A percentile compares a stretch with the other conserved stretches of the same genome.
phyloP scores from a whole-genome alignment of 2,113 vertebrate species.

The Genyomyrus donnyi region DNA sequence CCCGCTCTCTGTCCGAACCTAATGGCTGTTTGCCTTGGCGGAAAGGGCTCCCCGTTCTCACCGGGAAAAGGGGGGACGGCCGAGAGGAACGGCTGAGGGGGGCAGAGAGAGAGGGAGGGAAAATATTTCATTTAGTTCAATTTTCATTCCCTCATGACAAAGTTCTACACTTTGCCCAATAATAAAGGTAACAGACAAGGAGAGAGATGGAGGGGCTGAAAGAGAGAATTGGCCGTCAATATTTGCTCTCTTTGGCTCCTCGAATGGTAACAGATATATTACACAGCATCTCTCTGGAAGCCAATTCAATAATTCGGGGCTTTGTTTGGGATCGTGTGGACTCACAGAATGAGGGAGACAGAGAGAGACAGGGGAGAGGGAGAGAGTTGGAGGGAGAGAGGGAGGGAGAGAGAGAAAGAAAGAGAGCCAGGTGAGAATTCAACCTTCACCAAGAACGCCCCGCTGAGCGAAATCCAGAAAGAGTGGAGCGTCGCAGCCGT shows the following conservation, averaged over 20 bases:
- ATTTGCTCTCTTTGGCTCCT: constrained; percentile 62
- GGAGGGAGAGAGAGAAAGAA: constrained; percentile 13
- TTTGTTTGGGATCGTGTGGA: constrained; percentile 53
- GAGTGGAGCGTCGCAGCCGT: constrained; percentile 4
- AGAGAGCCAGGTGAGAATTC: constrained; percentile 5
- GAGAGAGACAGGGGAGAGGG: constrained; percentile 21
- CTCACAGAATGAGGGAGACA: constrained; percentile 43
- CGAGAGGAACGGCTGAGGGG: neutral
- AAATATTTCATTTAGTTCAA: constrained; percentile 61
- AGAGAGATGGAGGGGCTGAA: constrained; percentile 30
- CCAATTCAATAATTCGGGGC: constrained; percentile 57
- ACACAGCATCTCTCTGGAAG: constrained; percentile 49
- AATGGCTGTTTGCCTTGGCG: constrained; percentile 72
- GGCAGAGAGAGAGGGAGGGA: constrained; percentile 22
- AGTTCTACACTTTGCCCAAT: constrained; percentile 48
- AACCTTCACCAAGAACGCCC: neutral
- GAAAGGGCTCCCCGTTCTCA: constrained; percentile 69
- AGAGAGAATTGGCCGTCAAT: constrained; percentile 64
- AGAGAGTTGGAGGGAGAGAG: constrained; percentile 27
- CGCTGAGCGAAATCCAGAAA: neutral
- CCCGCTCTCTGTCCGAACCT: constrained; percentile 50
- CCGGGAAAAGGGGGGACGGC: constrained; percentile 30
- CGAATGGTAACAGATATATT: constrained; percentile 62
- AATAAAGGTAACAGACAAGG: constrained; percentile 45
- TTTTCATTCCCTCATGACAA: constrained; percentile 55